Percentiles rank a stretch among this genome's conserved stretches.
These are phyloP conservation scores for Myzus persicae DNA, from an alignment of 1,140 invertebrate genomes.

Conservation along the genomic window DNA sequence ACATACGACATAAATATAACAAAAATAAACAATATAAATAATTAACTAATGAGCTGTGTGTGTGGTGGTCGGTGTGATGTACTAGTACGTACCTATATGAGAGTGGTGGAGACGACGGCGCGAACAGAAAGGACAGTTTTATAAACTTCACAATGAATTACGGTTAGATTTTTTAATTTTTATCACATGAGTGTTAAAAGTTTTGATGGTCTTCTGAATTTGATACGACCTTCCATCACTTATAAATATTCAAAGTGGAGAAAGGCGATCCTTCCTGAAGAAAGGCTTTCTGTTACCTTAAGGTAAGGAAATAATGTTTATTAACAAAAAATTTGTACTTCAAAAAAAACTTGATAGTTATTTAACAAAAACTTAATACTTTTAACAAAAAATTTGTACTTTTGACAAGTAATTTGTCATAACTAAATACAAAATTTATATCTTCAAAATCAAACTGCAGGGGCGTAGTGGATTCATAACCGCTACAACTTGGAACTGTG, in stretches of 20 bases:
- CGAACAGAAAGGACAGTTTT: slow-evolving; percentile 12
- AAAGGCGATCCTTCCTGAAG: not conserved
- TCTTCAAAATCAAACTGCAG: not conserved
- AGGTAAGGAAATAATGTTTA: not conserved
- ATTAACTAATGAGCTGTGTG: too few species aligned
- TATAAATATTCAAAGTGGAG: not conserved
- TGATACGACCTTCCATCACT: not conserved
- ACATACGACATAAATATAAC: too few species aligned
- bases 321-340: not conserved
- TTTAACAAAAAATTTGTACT: not conserved
- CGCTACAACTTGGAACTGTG: not conserved
- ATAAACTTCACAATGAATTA: slow-evolving; percentile 14
- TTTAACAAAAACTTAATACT: not conserved
- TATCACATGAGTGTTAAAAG: slow-evolving; percentile 11
- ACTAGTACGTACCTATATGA: too few species aligned
- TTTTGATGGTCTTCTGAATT: not conserved
- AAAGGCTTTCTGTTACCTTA: slow-evolving; percentile 1
- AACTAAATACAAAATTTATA: not conserved
- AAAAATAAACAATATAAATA: too few species aligned
- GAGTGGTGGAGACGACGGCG: too few species aligned
- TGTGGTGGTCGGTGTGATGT: too few species aligned
- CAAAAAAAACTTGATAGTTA: not conserved
- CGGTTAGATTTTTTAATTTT: slow-evolving; percentile 6
- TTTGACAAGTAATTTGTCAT: not conserved
- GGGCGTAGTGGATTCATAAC: not conserved